phyloP scores from a whole-genome alignment of 2,113 vertebrate species.

The Lamprotornis superbus region DNA sequence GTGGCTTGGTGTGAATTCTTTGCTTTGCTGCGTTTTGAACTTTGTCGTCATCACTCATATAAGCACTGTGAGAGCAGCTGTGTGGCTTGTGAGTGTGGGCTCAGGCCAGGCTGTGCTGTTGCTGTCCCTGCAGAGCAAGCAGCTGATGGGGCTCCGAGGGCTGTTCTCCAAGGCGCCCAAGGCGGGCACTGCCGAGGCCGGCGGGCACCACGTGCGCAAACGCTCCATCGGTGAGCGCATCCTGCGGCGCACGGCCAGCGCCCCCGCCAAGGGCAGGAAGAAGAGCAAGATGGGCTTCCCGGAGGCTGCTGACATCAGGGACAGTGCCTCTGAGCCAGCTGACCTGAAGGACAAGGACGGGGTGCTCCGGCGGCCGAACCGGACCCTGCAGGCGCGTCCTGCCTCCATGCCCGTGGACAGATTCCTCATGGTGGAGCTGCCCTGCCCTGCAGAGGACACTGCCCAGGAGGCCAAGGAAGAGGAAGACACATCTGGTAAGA shows the following conservation, averaged over 20 bases:
- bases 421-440: slow-evolving; percentile 76
- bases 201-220: slow-evolving; percentile 76
- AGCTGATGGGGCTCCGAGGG: slow-evolving; percentile 90
- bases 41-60: neutral
- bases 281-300: slow-evolving; percentile 89
- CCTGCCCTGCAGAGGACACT: slow-evolving; percentile 51
- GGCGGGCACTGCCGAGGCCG: slow-evolving; percentile 75
- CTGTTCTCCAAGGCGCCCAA: slow-evolving; percentile 89
- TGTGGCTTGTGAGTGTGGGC: neutral
- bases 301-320: slow-evolving; percentile 82
- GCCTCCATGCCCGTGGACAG: slow-evolving; percentile 91
- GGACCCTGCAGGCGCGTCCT: slow-evolving; percentile 82
- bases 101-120: neutral
- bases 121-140: slow-evolving; percentile 80
- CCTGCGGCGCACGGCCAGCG: slow-evolving; percentile 92
- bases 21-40: slow-evolving; percentile 22
- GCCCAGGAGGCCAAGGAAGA: slow-evolving; percentile 47
- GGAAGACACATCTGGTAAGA: slow-evolving; percentile 79
- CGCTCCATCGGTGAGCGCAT: slow-evolving; percentile 89
- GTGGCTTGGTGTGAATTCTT: slow-evolving; percentile 48
- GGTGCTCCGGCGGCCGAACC: slow-evolving; percentile 60
- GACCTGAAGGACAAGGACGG: slow-evolving; percentile 61
- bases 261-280: slow-evolving; percentile 93
- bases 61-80: neutral
- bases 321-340: slow-evolving; percentile 59